These are phyloP conservation scores for Erythrolamprus reginae DNA, from an alignment of 2,113 vertebrate genomes.

Conservation along the genomic window DNA sequence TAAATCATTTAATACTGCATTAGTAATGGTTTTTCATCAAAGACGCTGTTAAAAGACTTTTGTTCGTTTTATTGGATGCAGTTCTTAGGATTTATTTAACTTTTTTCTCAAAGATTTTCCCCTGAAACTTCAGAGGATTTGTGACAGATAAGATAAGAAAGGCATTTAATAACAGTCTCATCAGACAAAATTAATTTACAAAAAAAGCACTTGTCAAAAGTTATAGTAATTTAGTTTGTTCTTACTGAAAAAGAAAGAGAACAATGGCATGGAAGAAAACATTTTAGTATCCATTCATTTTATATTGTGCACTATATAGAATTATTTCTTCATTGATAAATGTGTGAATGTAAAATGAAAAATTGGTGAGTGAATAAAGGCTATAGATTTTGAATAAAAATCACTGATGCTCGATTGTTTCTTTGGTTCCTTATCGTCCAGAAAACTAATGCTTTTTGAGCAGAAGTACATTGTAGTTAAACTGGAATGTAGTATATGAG, in stretches of 20 bases:
- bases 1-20: constrained; percentile 27
- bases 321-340: neutral
- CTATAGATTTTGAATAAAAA: neutral
- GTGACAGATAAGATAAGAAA: constrained; percentile 20
- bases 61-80: constrained; percentile 48
- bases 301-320: neutral
- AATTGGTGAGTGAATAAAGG: neutral
- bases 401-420: too few relatives aligned
- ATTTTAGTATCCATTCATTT: neutral
- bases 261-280: neutral
- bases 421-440: neutral
- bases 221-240: neutral
- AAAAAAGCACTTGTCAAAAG: neutral
- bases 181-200: neutral
- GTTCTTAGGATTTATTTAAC: constrained; percentile 31
- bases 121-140: constrained; percentile 10
- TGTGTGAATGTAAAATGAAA: neutral
- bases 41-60: constrained; percentile 25
- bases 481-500: neutral
- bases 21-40: constrained; percentile 38
- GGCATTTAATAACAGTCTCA: constrained; percentile 6
- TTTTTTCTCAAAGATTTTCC: constrained; percentile 22
- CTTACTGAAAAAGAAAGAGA: neutral
- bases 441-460: neutral
- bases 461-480: neutral